phyloP scores from a whole-genome alignment of 2,888 invertebrate species.

The Caenorhabditis sp. region DNA sequence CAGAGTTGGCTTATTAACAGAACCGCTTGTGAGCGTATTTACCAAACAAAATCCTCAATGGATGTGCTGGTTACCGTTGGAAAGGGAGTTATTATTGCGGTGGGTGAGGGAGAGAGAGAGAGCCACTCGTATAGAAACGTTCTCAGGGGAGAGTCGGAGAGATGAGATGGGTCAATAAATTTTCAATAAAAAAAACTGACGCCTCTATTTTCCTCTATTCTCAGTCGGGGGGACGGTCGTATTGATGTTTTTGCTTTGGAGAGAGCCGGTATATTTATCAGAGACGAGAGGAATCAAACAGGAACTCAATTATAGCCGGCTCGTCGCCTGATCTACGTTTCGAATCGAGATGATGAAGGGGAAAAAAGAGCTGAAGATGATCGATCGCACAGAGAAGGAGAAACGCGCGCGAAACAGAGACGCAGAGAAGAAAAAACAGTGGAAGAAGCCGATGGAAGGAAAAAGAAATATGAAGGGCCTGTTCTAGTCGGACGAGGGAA shows the following conservation, averaged over 20 bases:
- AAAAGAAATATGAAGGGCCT: not conserved
- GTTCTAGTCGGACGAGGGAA: not conserved
- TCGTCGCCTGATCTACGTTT: not conserved
- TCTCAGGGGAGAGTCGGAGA: constrained; percentile 26
- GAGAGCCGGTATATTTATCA: constrained; percentile 8
- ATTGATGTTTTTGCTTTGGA: not conserved
- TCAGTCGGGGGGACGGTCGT: not conserved
- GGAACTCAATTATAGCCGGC: constrained; percentile 14
- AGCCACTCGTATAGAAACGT: constrained; percentile 27
- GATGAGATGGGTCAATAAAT: constrained; percentile 23
- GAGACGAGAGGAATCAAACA: not conserved
- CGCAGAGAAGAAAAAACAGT: constrained; percentile 7
- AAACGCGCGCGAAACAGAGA: not conserved
- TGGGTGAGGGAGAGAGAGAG: no score
- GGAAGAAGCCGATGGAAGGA: not conserved
- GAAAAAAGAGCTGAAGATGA: constrained; percentile 27
- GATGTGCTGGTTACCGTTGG: constrained; percentile 8
- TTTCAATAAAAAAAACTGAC: constrained; percentile 2
- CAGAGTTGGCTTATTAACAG: not conserved
- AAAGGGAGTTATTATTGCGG: constrained; percentile 21
- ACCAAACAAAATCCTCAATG: constrained; percentile 18
- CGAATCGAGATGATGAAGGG: not conserved
- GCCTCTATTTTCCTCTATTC: not conserved
- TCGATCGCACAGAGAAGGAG: constrained; percentile 12
- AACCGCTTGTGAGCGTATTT: constrained; percentile 18